Evolutionary conservation across 1,140 invertebrate genomes (phyloP).

Genomic region (Drosophila pruinosa): DNA sequence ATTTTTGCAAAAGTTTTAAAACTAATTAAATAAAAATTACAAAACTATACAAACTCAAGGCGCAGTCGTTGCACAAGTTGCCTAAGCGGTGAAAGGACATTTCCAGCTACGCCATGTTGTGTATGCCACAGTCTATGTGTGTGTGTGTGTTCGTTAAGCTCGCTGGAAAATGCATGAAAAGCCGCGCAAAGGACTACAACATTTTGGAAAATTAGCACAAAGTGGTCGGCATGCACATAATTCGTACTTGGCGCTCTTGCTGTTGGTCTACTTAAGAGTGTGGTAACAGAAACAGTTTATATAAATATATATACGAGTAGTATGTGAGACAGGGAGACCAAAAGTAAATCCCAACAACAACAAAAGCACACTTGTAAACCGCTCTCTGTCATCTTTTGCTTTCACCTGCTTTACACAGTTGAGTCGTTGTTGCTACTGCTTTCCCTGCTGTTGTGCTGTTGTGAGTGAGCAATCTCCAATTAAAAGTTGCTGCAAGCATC

Average conservation of each 20-base stretch:
- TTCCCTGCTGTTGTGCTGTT: constrained; percentile 2
- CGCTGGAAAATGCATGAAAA: constrained; percentile 47
- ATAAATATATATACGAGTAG: neutral
- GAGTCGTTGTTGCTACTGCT: neutral
- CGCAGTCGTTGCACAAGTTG: constrained; percentile 52
- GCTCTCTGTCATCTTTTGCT: constrained; percentile 62
- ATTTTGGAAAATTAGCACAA: constrained; percentile 71
- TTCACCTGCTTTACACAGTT: constrained; percentile 55
- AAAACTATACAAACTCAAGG: constrained; percentile 77
- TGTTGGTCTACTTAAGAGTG: constrained; percentile 41
- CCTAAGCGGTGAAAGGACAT: constrained; percentile 58
- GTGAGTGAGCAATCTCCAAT: constrained; percentile 72
- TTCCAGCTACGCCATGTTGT: constrained; percentile 24
- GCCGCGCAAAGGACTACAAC: constrained; percentile 59
- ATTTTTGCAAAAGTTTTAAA: constrained; percentile 75
- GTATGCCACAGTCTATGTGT: neutral
- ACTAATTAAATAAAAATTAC: constrained; percentile 82
- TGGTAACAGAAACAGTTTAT: constrained; percentile 35
- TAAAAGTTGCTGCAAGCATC: constrained; percentile 64
- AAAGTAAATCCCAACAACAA: constrained; percentile 7
- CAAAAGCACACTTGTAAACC: constrained; percentile 33
- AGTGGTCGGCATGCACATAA: constrained; percentile 66
- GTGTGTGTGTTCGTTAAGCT: constrained; percentile 45
- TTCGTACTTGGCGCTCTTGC: constrained; percentile 27
- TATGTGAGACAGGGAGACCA: neutral